These are phyloP conservation scores for mouse (Mus musculus) DNA, from an alignment of 2,113 vertebrate genomes.

Conservation along the genomic window DNA sequence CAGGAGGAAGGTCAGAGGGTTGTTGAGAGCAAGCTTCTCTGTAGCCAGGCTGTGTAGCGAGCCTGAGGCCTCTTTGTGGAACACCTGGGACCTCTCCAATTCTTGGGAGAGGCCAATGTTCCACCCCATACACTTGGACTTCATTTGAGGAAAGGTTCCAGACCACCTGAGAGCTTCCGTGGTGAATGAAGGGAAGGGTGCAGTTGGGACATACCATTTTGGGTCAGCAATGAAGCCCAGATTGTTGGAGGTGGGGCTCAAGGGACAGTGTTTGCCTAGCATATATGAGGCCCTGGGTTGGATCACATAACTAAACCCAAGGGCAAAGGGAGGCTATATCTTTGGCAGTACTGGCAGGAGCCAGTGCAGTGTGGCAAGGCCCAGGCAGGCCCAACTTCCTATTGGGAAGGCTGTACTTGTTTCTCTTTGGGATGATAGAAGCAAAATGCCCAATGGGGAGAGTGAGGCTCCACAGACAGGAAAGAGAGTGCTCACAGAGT, in stretches of 20 bases:
- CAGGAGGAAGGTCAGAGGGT: not conserved
- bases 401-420: rapidly evolving
- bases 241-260: not conserved
- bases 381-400: not conserved
- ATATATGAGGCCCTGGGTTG: not conserved
- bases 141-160: not conserved
- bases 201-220: not conserved
- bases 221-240: not conserved
- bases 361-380: not conserved
- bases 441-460: not conserved
- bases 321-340: not conserved
- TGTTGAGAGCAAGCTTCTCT: too few species aligned
- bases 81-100: not conserved
- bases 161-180: not conserved
- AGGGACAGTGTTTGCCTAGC: not conserved
- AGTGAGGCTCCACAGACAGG: not conserved
- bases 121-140: not conserved
- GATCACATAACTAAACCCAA: not conserved
- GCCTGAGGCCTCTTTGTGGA: not conserved
- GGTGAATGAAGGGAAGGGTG: not conserved
- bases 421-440: not conserved
- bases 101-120: not conserved
- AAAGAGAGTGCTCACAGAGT: slow-evolving; percentile 7
- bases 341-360: not conserved
- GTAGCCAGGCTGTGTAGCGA: not conserved